These are phyloP conservation scores for Pyrochroa serraticornis DNA, from an alignment of 2,888 invertebrate species.

Conservation along the genomic window DNA sequence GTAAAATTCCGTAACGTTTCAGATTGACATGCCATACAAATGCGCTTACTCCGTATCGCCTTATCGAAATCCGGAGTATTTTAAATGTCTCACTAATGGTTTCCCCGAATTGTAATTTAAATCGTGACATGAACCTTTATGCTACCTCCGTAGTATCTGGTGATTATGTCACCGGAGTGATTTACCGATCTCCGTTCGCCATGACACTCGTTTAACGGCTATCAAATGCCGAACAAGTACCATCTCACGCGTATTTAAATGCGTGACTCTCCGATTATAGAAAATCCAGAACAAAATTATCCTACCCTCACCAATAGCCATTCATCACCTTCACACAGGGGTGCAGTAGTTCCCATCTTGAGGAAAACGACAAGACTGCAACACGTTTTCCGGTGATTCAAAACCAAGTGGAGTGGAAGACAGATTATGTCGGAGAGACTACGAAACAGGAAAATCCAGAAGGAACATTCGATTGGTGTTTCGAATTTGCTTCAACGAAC, in stretches of 20 bases:
- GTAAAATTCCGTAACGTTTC: constrained; percentile 4
- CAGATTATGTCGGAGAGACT: too few relatives aligned
- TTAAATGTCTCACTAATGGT: constrained; percentile 35
- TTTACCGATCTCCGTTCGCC: constrained; percentile 36
- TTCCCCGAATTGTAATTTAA: constrained; percentile 41
- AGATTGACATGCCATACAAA: constrained; percentile 18
- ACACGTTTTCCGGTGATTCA: too few relatives aligned
- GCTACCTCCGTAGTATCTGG: constrained; percentile 36
- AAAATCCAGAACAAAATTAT: neutral
- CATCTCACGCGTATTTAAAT: constrained; percentile 23
- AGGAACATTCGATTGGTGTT: too few relatives aligned
- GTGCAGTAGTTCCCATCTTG: too few relatives aligned
- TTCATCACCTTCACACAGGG: too few relatives aligned
- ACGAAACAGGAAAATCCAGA: too few relatives aligned
- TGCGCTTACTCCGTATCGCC: constrained; percentile 22
- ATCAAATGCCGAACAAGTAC: constrained; percentile 27
- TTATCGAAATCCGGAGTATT: constrained; percentile 33
- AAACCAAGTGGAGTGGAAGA: too few relatives aligned
- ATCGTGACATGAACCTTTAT: constrained; percentile 42
- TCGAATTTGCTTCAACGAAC: too few relatives aligned
- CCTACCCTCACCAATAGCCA: too few relatives aligned
- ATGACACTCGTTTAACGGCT: constrained; percentile 29
- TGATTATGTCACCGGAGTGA: constrained; percentile 44
- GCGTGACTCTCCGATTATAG: constrained; percentile 21
- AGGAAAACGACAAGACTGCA: too few relatives aligned